These are phyloP conservation scores for Agrochola lota DNA, from an alignment of 2,888 invertebrate genomes.

Conservation along the genomic window DNA sequence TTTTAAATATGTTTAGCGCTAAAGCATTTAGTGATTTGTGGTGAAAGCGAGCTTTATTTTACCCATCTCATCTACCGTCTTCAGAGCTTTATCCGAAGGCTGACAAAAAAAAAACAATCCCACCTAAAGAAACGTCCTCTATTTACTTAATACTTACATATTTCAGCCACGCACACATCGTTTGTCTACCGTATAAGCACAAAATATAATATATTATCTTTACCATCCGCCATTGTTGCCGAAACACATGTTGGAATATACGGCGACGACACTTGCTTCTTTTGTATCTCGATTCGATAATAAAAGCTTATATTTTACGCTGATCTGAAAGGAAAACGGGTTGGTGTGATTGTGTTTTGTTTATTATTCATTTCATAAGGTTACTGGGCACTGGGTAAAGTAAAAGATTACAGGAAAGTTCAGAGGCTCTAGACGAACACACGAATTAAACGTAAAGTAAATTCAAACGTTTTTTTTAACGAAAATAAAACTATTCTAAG, in stretches of 20 bases:
- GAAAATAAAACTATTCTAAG: too few species aligned
- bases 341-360: conserved; percentile 11
- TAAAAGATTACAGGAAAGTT: background rate
- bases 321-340: conserved; percentile 29
- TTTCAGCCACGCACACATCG: conserved; percentile 55
- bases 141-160: conserved; percentile 45
- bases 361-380: background rate
- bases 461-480: too few species aligned
- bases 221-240: conserved; percentile 38
- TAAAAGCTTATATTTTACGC: conserved; percentile 47
- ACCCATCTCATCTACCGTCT: too few species aligned
- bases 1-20: too few species aligned
- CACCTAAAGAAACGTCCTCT: background rate
- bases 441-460: background rate
- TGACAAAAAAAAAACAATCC: background rate
- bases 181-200: conserved; percentile 49
- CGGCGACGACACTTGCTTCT: conserved; percentile 23
- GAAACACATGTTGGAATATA: conserved; percentile 43
- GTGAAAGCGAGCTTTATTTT: too few species aligned
- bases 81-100: background rate
- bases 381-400: background rate
- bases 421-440: background rate
- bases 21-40: too few species aligned
- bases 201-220: conserved; percentile 46
- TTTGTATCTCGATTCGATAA: conserved; percentile 47